These are phyloP conservation scores for Cantharis rufa DNA, from an alignment of 2,888 invertebrate species.

Conservation along the genomic window DNA sequence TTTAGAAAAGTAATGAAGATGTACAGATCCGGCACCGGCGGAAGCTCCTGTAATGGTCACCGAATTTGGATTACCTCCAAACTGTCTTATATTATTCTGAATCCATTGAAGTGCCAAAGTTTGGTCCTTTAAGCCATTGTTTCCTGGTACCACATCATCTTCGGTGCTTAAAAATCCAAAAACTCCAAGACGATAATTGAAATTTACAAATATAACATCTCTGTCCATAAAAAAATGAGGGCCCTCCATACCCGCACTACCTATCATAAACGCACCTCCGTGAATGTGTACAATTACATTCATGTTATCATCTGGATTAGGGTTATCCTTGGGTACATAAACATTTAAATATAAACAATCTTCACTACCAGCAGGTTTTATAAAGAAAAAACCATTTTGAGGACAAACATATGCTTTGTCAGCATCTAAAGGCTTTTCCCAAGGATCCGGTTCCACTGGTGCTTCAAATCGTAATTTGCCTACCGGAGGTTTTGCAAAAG, in stretches of 20 bases:
- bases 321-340: neutral
- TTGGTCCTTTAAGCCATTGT: constrained; percentile 61
- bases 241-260: neutral
- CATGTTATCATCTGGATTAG: neutral
- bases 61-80: constrained; percentile 69
- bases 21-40: constrained; percentile 72
- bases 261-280: neutral
- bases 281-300: neutral
- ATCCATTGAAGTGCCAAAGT: constrained; percentile 68
- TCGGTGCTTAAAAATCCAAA: neutral
- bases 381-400: neutral
- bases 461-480: neutral
- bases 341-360: neutral
- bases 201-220: neutral
- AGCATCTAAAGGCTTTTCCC: neutral
- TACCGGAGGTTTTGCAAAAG: neutral
- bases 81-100: constrained; percentile 48
- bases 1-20: constrained; percentile 69
- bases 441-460: neutral
- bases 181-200: neutral
- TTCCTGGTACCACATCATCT: constrained; percentile 48
- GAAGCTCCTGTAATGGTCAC: constrained; percentile 69
- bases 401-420: neutral
- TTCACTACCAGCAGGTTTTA: neutral
- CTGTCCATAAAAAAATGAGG: neutral